Evolutionary conservation across 2,888 invertebrate genomes (phyloP).

Genomic region (Caenorhabditis sulstoni): DNA sequence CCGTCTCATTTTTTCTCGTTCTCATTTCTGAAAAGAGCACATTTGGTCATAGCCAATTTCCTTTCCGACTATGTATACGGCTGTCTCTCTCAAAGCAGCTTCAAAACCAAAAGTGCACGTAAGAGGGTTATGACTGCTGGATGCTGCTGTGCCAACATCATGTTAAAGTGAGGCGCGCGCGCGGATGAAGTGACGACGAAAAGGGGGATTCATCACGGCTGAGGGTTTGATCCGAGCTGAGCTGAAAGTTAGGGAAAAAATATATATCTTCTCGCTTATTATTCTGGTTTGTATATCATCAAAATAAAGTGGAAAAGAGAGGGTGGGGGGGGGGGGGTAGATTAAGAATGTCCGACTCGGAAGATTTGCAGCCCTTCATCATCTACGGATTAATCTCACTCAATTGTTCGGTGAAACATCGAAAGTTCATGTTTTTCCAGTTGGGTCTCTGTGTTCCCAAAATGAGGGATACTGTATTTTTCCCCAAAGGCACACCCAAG

Average conservation of each 20-base stretch:
- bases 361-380: constrained; percentile 41
- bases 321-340: background rate
- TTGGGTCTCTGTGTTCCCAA: too few relatives aligned
- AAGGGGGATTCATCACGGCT: background rate
- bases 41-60: too few relatives aligned
- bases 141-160: background rate
- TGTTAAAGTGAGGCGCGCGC: background rate
- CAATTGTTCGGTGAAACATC: too few relatives aligned
- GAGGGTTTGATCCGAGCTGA: constrained; percentile 37
- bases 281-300: constrained; percentile 21
- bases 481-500: too few relatives aligned
- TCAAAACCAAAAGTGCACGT: background rate
- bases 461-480: too few relatives aligned
- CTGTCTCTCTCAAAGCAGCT: background rate
- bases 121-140: background rate
- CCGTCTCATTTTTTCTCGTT: too few relatives aligned
- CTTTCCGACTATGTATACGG: too few relatives aligned
- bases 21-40: too few relatives aligned
- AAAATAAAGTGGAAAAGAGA: constrained; percentile 3
- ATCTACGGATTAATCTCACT: constrained; percentile 26
- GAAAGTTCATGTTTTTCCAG: too few relatives aligned
- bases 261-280: constrained; percentile 22
- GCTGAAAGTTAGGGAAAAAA: constrained; percentile 22
- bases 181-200: constrained; percentile 11
- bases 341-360: constrained; percentile 33